phyloP scores from a whole-genome alignment of 2,113 vertebrate species.

The Camelus bactrianus region DNA sequence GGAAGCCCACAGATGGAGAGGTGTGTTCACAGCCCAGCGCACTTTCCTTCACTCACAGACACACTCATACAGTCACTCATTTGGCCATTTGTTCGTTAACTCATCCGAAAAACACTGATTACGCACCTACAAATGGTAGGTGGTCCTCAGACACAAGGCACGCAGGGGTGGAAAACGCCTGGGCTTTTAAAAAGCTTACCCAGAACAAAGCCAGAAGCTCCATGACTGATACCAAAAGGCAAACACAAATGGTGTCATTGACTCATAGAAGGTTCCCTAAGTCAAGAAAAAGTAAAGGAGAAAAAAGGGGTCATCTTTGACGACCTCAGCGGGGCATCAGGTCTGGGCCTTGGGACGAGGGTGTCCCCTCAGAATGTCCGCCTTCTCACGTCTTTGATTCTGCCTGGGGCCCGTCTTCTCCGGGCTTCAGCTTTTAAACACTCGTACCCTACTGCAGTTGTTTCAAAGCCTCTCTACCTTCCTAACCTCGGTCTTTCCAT shows the following conservation, averaged over 20 bases:
- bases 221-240: background rate
- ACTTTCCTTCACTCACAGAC: background rate
- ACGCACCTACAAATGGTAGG: background rate
- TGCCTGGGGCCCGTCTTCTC: background rate
- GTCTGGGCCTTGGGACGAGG: background rate
- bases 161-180: background rate
- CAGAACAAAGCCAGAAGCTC: background rate
- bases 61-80: background rate
- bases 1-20: background rate
- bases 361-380: no score
- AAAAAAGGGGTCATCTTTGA: background rate
- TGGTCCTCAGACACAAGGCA: background rate
- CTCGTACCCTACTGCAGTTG: background rate
- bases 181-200: background rate
- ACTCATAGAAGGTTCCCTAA: background rate
- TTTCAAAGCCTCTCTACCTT: background rate
- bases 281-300: background rate
- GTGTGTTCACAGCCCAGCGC: background rate
- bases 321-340: background rate
- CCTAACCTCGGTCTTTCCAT: background rate
- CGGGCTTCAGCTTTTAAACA: background rate
- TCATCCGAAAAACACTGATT: background rate
- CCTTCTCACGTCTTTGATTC: background rate
- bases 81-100: background rate
- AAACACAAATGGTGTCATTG: background rate